These are phyloP conservation scores for Brachycybe producta DNA, from an alignment of 2,888 invertebrate genomes.

Conservation along the genomic window DNA sequence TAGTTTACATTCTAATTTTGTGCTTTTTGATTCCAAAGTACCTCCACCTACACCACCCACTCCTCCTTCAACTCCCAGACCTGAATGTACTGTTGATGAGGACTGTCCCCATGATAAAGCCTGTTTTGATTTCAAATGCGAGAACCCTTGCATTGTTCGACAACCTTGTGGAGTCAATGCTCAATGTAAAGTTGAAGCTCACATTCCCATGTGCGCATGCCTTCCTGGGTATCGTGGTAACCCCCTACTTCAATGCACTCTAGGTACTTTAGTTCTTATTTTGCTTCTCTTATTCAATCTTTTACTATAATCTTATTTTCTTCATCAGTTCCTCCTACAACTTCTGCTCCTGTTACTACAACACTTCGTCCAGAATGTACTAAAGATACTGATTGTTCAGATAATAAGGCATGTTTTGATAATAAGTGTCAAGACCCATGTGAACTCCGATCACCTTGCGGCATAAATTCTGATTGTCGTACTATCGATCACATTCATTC, in stretches of 20 bases:
- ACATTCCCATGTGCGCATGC: constrained; percentile 33
- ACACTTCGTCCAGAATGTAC: constrained; percentile 1
- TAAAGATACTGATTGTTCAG: constrained; percentile 25
- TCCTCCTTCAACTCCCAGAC: constrained; percentile 9
- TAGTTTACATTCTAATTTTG: too few relatives aligned
- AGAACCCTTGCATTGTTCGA: constrained; percentile 43
- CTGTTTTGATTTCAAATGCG: constrained; percentile 22
- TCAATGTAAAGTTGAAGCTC: constrained; percentile 44
- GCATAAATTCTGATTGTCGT: constrained; percentile 61
- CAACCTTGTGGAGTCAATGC: constrained; percentile 73
- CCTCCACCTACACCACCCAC: background rate
- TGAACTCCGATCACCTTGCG: constrained; percentile 61
- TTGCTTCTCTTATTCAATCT: background rate
- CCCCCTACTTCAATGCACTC: too few relatives aligned
- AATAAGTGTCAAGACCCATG: constrained; percentile 60
- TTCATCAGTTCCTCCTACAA: background rate
- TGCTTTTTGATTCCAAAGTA: too few relatives aligned
- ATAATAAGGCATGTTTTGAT: constrained; percentile 37
- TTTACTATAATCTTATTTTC: background rate
- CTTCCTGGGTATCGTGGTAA: constrained; percentile 49
- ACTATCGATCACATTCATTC: constrained; percentile 59
- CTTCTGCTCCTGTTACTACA: background rate
- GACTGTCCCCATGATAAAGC: constrained; percentile 25
- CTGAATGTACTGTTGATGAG: constrained; percentile 23
- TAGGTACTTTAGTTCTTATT: constrained; percentile 28